Evolutionary conservation across 2,797 vertebrate species (phyloP).

Genomic region (Pagetopsis macropterus): DNA sequence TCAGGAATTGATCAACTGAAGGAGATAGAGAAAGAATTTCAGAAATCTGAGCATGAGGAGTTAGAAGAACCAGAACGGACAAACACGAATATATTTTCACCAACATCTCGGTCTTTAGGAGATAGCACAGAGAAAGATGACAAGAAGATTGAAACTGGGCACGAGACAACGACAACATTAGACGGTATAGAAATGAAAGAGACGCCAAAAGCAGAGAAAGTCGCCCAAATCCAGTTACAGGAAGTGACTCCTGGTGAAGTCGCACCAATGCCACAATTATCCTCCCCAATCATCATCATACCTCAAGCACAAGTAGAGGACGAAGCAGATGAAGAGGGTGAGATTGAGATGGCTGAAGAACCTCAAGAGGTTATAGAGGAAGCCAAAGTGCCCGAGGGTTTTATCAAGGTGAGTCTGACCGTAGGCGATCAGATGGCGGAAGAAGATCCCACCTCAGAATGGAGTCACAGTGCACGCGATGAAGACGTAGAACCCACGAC

Average conservation of each 20-base stretch:
- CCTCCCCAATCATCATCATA: slow-evolving; percentile 76
- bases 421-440: slow-evolving; percentile 62
- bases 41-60: slow-evolving; percentile 23
- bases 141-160: slow-evolving; percentile 17
- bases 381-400: slow-evolving; percentile 38
- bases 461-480: slow-evolving; percentile 65
- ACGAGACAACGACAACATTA: slow-evolving; percentile 1
- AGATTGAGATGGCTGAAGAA: slow-evolving; percentile 77
- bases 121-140: slow-evolving; percentile 27
- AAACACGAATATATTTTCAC: slow-evolving; percentile 1
- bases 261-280: slow-evolving; percentile 33
- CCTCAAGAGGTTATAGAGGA: slow-evolving; percentile 79
- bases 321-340: slow-evolving; percentile 72
- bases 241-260: slow-evolving; percentile 35
- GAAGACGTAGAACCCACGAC: slow-evolving; percentile 59
- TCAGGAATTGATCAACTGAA: slow-evolving; percentile 10
- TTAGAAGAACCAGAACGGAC: slow-evolving; percentile 19
- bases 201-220: slow-evolving; percentile 32
- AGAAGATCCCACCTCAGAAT: slow-evolving; percentile 68
- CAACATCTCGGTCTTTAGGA: slow-evolving; percentile 17
- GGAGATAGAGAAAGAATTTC: slow-evolving; percentile 28
- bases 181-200: slow-evolving; percentile 26
- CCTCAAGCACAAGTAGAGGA: slow-evolving; percentile 77
- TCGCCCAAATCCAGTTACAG: slow-evolving; percentile 28
- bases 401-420: slow-evolving; percentile 33